phyloP scores from a whole-genome alignment of 2,113 vertebrate genomes.

The Patagioenas fasciata region DNA sequence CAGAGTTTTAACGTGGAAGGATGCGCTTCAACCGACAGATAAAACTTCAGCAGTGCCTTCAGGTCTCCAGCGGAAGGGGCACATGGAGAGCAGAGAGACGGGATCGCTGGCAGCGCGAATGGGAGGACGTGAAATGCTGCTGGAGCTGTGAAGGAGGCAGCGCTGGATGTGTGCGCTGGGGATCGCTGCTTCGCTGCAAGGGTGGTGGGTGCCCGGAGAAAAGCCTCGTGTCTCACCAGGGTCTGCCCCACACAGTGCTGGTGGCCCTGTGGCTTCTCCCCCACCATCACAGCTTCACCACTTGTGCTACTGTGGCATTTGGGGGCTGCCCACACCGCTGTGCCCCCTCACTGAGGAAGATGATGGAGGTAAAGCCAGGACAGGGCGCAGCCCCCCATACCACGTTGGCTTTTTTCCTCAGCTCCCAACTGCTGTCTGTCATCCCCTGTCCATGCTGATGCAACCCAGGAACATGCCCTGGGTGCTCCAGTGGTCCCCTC shows the following conservation, averaged over 20 bases:
- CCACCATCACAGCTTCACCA: background rate
- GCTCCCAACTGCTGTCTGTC: background rate
- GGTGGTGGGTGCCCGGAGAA: too few relatives aligned
- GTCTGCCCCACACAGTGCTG: too few relatives aligned
- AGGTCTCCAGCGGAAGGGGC: background rate
- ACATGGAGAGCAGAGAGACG: rapidly evolving
- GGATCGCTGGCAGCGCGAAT: background rate
- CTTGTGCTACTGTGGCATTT: rapidly evolving
- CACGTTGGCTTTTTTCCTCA: rapidly evolving
- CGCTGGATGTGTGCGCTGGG: background rate
- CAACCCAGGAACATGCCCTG: rapidly evolving
- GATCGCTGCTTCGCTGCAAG: too few relatives aligned
- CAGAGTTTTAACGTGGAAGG: rapidly evolving
- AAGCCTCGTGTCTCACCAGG: too few relatives aligned
- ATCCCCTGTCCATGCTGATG: background rate
- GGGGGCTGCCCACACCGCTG: background rate
- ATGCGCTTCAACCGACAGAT: background rate
- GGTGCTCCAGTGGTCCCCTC: rapidly evolving
- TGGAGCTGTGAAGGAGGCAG: background rate
- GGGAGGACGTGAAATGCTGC: background rate
- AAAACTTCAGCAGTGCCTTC: background rate
- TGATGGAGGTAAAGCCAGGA: background rate
- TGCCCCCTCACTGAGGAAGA: background rate
- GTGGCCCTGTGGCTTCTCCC: background rate
- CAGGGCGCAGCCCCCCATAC: rapidly evolving